Evolutionary conservation across 2,113 vertebrate species (phyloP).

Genomic region (Albula goreensis): DNA sequence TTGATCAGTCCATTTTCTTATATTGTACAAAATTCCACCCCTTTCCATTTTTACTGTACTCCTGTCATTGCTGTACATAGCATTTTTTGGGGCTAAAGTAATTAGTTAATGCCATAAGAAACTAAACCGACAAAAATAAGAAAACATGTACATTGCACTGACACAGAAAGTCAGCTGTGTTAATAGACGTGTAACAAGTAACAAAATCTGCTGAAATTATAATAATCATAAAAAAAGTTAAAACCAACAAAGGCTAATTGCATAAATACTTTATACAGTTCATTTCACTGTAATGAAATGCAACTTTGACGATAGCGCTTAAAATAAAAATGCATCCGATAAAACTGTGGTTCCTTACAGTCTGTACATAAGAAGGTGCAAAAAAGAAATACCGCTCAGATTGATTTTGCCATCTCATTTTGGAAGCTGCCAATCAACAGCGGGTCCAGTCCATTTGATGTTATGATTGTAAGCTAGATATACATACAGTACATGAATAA

Average conservation of each 20-base stretch:
- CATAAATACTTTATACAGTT: slow-evolving; percentile 99
- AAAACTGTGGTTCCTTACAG: slow-evolving; percentile 70
- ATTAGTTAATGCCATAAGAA: slow-evolving; percentile 65
- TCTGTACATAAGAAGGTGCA: slow-evolving; percentile 91
- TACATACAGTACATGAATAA: slow-evolving; percentile 67
- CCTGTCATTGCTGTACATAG: slow-evolving; percentile 85
- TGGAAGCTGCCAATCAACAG: slow-evolving; percentile 60
- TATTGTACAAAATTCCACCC: slow-evolving; percentile 90
- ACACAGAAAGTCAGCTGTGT: slow-evolving; percentile 99
- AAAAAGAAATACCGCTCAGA: slow-evolving; percentile 80
- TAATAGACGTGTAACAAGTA: slow-evolving; percentile 99
- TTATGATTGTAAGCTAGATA: slow-evolving; percentile 74
- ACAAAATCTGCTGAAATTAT: slow-evolving; percentile 97
- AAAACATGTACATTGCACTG: slow-evolving; percentile 95
- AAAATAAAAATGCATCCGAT: slow-evolving; percentile 72
- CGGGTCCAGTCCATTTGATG: slow-evolving; percentile 66
- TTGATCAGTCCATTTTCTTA: slow-evolving; percentile 70
- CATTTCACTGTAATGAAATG: slow-evolving; percentile 80
- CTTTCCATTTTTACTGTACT: slow-evolving; percentile 77
- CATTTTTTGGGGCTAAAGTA: slow-evolving; percentile 72
- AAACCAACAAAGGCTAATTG: slow-evolving; percentile 84
- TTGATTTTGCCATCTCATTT: slow-evolving; percentile 74
- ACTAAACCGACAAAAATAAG: slow-evolving; percentile 28
- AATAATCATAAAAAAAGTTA: slow-evolving; percentile 79
- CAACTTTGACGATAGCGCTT: slow-evolving; percentile 79